Evolutionary conservation across 2,113 vertebrate species (phyloP), one percentile per base, ranked within the genome.

Genomic region (Kryptolebias marmoratus): DNA sequence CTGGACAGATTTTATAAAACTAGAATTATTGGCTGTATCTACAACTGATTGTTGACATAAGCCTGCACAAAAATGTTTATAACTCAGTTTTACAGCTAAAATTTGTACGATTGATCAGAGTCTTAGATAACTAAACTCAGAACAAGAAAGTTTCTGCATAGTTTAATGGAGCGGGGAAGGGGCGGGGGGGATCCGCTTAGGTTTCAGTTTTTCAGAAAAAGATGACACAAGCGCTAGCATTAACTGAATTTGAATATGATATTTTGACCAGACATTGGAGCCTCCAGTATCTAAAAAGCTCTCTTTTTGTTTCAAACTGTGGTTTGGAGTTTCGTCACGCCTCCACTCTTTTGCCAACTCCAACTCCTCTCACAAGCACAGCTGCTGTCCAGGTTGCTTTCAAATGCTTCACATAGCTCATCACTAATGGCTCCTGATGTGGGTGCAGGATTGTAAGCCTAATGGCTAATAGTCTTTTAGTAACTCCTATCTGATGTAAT

Each of bases 401-500:
- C 18, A 54, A 57, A 60, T 32, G 44, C 55, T 54, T 59, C 15
- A 57, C n/a, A 68, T 42, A 52, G 31, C 75, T 52, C 16, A 36
- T 58, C 68, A 75, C 45, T 83, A 66, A 73, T 79, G 49, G 61
- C 63, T 68, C 48, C 27, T 81, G 57, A 80, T 68, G 48, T 79
- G 71, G 68, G 60, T 59, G 22, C 65, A 48, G 45, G 56, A 54
- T 61, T 64, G 57, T 61, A 32, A 61, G 68, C 60, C 71, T 74
- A 75, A 80, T 75, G 72, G 69, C 52, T 82, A 76, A 81, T 69
- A 76, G 73, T 70, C 67, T 70, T 68, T 77, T 65, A 56, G 86
- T 68, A 88, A 89, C 82, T 82, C 77, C 64, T 68, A 59, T 88
- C 89, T 90, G 83, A 90, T 90, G 89, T 87, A 90, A 89, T 75